Evolutionary conservation across 2,797 vertebrate species (phyloP).

Genomic region (Heteromormyrus szaboi): DNA sequence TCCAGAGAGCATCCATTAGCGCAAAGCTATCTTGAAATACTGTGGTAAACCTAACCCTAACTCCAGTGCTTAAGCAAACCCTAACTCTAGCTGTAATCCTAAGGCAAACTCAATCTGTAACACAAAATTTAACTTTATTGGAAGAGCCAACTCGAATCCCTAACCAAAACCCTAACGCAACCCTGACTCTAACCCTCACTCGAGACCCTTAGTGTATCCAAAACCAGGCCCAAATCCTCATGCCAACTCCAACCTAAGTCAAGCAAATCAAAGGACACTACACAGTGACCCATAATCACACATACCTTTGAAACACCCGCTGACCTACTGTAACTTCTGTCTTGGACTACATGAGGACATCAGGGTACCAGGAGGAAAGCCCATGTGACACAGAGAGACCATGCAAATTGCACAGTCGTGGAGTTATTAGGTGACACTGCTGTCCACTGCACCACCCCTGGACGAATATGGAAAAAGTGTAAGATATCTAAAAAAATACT

Average conservation of each 20-base stretch:
- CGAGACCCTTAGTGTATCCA: background rate
- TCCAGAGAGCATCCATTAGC: background rate
- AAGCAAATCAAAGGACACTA: background rate
- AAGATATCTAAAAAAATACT: background rate
- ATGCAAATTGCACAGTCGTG: background rate
- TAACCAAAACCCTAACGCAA: background rate
- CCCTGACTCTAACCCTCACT: background rate
- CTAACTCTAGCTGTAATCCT: background rate
- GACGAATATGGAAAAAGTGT: background rate
- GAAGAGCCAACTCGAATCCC: background rate
- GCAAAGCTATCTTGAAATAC: background rate
- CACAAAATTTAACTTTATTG: background rate
- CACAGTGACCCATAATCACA: background rate
- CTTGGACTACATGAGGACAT: background rate
- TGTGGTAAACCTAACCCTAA: background rate
- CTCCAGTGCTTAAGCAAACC: background rate
- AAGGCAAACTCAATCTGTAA: background rate
- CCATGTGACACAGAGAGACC: background rate
- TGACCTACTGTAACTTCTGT: background rate
- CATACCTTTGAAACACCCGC: background rate
- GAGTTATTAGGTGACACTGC: background rate
- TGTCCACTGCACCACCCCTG: background rate
- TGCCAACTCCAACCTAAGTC: background rate
- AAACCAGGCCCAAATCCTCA: background rate
- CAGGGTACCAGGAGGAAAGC: background rate